These are phyloP conservation scores for Austrolebias charrua DNA, from an alignment of 2,797 vertebrate species.

Conservation along the genomic window DNA sequence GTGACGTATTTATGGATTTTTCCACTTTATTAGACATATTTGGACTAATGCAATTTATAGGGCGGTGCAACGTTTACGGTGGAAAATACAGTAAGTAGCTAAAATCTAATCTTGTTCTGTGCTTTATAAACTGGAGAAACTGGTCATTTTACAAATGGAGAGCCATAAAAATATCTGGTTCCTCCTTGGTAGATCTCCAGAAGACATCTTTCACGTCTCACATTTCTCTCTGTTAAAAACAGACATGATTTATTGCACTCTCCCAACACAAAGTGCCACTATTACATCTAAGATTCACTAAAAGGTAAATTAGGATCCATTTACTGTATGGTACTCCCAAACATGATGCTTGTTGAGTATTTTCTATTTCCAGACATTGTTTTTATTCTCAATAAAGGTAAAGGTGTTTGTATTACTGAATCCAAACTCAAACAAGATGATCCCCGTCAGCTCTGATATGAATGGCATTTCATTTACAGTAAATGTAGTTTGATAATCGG, in stretches of 20 bases:
- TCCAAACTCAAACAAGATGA: neutral
- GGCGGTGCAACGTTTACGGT: too few relatives aligned
- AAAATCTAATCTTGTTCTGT: constrained; percentile 15
- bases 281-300: neutral
- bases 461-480: neutral
- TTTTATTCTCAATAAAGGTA: neutral
- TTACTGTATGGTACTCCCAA: neutral
- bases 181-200: constrained; percentile 42
- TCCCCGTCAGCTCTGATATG: neutral
- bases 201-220: constrained; percentile 1
- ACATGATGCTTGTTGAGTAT: neutral
- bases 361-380: neutral
- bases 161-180: constrained; percentile 55
- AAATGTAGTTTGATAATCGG: too few relatives aligned
- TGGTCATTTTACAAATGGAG: constrained; percentile 7
- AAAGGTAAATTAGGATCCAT: neutral
- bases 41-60: too few relatives aligned
- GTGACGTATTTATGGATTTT: too few relatives aligned
- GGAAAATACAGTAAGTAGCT: too few relatives aligned
- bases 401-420: neutral
- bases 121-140: constrained; percentile 25
- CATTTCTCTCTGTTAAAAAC: constrained; percentile 19
- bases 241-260: constrained; percentile 30
- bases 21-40: too few relatives aligned
- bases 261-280: constrained; percentile 3